Conservation (phyloP, 1,140 invertebrate species). For the Platyscapa corneri region DNA sequence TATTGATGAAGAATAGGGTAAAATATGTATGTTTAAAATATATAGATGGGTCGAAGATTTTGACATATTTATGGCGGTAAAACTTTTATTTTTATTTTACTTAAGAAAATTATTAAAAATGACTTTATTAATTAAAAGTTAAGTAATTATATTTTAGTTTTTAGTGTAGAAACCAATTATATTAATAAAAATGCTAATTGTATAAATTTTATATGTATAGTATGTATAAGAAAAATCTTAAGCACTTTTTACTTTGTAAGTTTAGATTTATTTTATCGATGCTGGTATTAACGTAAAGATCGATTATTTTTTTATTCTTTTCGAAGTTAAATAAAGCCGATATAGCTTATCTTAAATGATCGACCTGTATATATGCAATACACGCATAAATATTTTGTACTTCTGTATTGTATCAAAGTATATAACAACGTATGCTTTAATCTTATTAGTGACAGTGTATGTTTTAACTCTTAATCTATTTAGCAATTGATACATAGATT, state of each 20-base stretch:
- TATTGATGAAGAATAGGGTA: conserved; percentile 27
- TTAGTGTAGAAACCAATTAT: conserved; percentile 26
- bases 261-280: conserved; percentile 29
- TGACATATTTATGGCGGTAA: conserved; percentile 42
- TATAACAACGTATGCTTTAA: conserved; percentile 39
- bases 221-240: conserved; percentile 40
- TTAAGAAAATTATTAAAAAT: conserved; percentile 10
- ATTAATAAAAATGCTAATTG: conserved; percentile 33
- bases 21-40: conserved; percentile 37
- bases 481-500: conserved; percentile 65
- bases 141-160: not conserved
- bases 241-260: conserved; percentile 33
- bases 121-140: conserved; percentile 23
- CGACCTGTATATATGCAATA: conserved; percentile 44
- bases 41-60: conserved; percentile 42
- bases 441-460: conserved; percentile 48
- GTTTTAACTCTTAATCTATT: conserved; percentile 61
- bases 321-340: not conserved
- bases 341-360: conserved; percentile 33
- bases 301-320: conserved; percentile 28
- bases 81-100: conserved; percentile 32
- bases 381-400: conserved; percentile 40
- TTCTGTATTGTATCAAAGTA: conserved; percentile 40
- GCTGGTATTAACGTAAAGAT: conserved; percentile 22
- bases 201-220: conserved; percentile 45